Conservation (phyloP, 2,113 vertebrate species). For the Lepus europaeus region DNA sequence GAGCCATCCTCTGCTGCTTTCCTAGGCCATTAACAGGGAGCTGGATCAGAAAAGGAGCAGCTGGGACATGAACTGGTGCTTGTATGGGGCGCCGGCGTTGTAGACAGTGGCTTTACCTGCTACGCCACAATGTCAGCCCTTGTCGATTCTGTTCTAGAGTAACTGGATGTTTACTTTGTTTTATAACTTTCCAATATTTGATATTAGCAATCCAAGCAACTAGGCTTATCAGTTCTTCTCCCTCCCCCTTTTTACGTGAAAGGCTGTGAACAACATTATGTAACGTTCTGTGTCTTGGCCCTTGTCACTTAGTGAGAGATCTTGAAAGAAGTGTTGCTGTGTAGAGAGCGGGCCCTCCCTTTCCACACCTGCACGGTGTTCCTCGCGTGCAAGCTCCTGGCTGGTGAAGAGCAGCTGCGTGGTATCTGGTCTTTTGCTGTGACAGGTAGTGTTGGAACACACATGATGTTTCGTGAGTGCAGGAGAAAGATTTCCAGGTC, state of each 20-base stretch:
- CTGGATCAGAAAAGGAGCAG: too few species aligned
- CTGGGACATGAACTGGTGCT: too few species aligned
- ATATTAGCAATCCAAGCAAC: neutral
- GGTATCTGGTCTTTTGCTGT: neutral
- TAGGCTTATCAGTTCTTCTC: neutral
- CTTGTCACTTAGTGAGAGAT: constrained; percentile 38
- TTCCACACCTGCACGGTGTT: neutral
- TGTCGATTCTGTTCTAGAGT: neutral
- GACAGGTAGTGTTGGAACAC: too few species aligned
- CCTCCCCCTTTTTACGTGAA: too few species aligned
- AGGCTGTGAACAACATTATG: too few species aligned
- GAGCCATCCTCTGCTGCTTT: too few species aligned
- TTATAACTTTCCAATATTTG: constrained; percentile 53
- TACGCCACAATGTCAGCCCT: too few species aligned
- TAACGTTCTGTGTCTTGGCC: neutral
- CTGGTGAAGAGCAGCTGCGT: neutral
- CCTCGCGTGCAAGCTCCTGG: neutral
- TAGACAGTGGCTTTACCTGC: too few species aligned
- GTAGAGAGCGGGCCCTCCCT: neutral
- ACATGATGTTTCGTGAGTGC: neutral
- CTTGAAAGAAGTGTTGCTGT: neutral
- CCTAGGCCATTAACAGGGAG: too few species aligned
- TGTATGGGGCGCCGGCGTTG: too few species aligned
- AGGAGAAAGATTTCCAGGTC: neutral
- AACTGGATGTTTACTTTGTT: constrained; percentile 59